Evolutionary conservation across 2,797 vertebrate genomes (phyloP).

Genomic region (Diceros bicornis): DNA sequence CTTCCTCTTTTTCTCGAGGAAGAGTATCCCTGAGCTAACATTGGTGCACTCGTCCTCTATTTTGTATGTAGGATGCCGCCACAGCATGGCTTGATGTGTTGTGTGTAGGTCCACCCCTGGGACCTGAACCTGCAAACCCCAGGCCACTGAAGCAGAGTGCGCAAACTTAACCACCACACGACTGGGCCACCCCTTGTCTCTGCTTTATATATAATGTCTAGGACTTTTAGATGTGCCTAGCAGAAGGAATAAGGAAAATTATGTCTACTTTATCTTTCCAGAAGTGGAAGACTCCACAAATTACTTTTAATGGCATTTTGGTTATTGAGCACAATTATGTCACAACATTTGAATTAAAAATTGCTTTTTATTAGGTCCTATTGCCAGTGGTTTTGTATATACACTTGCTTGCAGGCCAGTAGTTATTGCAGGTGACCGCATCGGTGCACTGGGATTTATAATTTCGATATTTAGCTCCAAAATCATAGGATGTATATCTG

Average conservation of each 20-base stretch:
- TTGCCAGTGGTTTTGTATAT: slow-evolving; percentile 92
- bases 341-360: neutral
- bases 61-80: no score
- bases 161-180: no score
- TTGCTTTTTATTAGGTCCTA: slow-evolving; percentile 87
- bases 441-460: slow-evolving; percentile 91
- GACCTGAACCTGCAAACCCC: no score
- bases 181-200: neutral
- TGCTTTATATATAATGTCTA: neutral
- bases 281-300: neutral
- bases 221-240: neutral
- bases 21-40: no score
- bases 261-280: neutral
- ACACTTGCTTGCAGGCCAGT: slow-evolving; percentile 92
- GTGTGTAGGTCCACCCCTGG: no score
- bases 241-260: neutral
- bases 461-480: slow-evolving; percentile 91
- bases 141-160: no score
- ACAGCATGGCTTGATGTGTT: no score
- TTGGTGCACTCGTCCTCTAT: no score
- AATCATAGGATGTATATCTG: slow-evolving; percentile 93
- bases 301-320: neutral
- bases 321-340: neutral
- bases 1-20: no score
- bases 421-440: slow-evolving; percentile 92